These are phyloP conservation scores for Clarias fuscus DNA, from an alignment of 2,797 vertebrate species.

Conservation along the genomic window DNA sequence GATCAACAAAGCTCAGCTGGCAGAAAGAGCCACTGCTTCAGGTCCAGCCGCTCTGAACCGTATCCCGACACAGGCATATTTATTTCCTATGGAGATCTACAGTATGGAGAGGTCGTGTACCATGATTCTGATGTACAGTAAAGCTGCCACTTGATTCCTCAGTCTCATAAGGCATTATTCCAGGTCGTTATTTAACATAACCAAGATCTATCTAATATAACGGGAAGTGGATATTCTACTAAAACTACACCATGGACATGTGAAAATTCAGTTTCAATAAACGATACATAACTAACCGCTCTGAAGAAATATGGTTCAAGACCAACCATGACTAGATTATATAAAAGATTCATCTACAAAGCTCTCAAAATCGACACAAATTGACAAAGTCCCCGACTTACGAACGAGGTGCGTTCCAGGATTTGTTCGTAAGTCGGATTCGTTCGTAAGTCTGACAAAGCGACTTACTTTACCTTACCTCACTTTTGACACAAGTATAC, in stretches of 20 bases:
- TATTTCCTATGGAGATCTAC: neutral
- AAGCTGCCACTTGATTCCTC: neutral
- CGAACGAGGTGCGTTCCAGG: too few species aligned
- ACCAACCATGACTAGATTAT: neutral
- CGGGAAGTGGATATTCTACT: neutral
- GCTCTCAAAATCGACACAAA: neutral
- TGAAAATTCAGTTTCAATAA: neutral
- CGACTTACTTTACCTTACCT: too few species aligned
- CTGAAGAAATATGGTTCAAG: neutral
- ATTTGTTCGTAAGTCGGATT: too few species aligned
- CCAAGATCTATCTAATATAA: neutral
- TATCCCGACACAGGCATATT: slow-evolving; percentile 33
- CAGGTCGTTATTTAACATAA: neutral
- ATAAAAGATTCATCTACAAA: neutral
- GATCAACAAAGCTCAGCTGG: slow-evolving; percentile 67
- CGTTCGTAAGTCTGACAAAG: too few species aligned
- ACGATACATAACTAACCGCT: neutral
- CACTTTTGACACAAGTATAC: too few species aligned
- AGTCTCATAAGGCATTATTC: neutral
- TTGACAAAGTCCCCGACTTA: too few species aligned
- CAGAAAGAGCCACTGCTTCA: slow-evolving; percentile 64
- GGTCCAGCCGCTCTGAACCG: slow-evolving; percentile 60
- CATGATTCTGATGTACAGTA: neutral
- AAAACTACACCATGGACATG: neutral
- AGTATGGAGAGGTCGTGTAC: neutral